These are phyloP conservation scores for Rhingia campestris DNA, from an alignment of 2,888 invertebrate species.

Conservation along the genomic window DNA sequence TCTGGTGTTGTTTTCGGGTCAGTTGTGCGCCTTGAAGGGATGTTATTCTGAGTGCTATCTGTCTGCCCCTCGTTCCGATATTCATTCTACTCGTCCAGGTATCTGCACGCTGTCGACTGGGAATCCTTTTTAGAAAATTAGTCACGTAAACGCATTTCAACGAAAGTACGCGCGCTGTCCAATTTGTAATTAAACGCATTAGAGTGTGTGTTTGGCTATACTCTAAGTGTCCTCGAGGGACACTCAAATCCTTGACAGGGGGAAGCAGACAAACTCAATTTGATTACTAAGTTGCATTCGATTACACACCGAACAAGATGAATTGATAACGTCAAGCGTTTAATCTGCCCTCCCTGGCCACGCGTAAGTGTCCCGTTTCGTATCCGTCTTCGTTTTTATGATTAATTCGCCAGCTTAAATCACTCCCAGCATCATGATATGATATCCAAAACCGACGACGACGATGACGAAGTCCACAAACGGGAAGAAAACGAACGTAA, in stretches of 20 bases:
- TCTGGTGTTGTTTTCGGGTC: conserved; percentile 63
- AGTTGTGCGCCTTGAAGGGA: conserved; percentile 43
- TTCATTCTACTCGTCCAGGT: conserved; percentile 61
- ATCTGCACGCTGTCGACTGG: neutral
- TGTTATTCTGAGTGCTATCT: conserved; percentile 37
- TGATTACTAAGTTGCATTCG: conserved; percentile 35
- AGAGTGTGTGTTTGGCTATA: conserved; percentile 28
- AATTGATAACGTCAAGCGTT: conserved; percentile 58
- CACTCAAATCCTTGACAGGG: neutral
- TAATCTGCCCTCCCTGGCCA: conserved; percentile 31
- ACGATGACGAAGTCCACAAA: no score
- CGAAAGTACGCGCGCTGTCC: conserved; percentile 39
- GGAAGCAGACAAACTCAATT: conserved; percentile 20
- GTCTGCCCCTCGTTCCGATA: conserved; percentile 56
- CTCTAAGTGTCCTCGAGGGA: conserved; percentile 30
- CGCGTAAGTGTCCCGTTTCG: conserved; percentile 58
- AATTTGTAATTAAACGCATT: conserved; percentile 71
- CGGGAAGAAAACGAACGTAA: conserved; percentile 16
- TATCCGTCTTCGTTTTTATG: conserved; percentile 52
- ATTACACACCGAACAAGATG: conserved; percentile 40
- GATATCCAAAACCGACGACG: conserved; percentile 61
- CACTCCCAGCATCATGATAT: conserved; percentile 68
- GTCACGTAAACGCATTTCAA: conserved; percentile 71
- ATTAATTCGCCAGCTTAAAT: conserved; percentile 74
- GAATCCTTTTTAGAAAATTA: conserved; percentile 70